Evolutionary conservation across 2,797 vertebrate species (phyloP), one percentile per base, ranked within the genome.

Genomic region (Sebastes minor): DNA sequence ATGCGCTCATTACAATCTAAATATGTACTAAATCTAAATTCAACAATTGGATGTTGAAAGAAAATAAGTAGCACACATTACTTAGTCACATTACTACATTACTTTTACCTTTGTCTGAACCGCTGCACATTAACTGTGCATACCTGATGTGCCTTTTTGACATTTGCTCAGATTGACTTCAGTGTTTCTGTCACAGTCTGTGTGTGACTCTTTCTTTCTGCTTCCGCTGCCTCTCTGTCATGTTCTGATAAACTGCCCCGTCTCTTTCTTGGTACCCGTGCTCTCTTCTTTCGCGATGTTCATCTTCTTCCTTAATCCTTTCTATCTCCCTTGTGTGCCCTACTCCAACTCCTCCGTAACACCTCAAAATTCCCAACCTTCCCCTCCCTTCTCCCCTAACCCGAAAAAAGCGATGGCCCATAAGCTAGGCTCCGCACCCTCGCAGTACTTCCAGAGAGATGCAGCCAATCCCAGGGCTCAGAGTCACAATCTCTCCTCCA

Each of bases 371-470:
- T 81, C 85, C 86, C 72, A 73, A 82, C 81, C 76, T 70, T 13
- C 71, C 74, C 63, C 63, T 32, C 78, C 8, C 55, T 79, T 66
- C 68, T 28, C 42, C 71, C 62, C 30, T 49, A 33, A 78, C 76
- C 85, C 83, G 60, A 84, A 91, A 89, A 89, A 94, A 95, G 94
- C 74, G 57, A 86, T 93, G 89, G 90, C 92, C 90, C 90, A 95
- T 94, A 96, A 93, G 86, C 93, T 95, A 93, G 95, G 93, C 90
- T 96, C 95, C 2, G 94, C 95, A 66, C 94, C 95, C 84, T 94
- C 95, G 86, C 95, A 96, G 93, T 96, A 94, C 94, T 95, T 95
- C 93, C 96, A 95, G 92, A 95, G 93, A 94, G 96, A 96, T 86
- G 94, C 93, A 93, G 92, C 94, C 91, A 95, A 95, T 91, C 94